phyloP scores from a whole-genome alignment of 2,797 vertebrate genomes.

The Pantherophis alleghaniensis region DNA sequence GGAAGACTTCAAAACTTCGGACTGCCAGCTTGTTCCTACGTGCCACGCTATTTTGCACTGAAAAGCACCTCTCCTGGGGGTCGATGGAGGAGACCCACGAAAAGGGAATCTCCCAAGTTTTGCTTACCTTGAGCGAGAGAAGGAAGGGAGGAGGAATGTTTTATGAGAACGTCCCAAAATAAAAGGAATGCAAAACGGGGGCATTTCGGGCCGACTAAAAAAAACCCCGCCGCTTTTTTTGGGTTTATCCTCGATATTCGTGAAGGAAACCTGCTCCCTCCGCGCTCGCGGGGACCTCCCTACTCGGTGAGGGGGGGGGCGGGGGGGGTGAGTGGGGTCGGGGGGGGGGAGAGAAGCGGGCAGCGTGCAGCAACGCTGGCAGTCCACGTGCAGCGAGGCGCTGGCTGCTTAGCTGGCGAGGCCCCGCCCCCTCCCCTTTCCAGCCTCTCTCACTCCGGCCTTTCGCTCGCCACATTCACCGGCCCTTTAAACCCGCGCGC shows the following conservation, averaged over 20 bases:
- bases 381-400: constrained; percentile 12
- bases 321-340: fast-evolving
- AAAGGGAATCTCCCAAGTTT: not conserved
- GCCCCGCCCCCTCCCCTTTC: too few relatives aligned
- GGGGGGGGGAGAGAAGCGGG: too few relatives aligned
- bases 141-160: not conserved
- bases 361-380: not conserved
- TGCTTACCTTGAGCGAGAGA: not conserved
- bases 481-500: constrained; percentile 48
- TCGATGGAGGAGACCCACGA: not conserved
- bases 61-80: too few relatives aligned
- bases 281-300: too few relatives aligned
- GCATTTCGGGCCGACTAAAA: too few relatives aligned
- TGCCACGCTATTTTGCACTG: not conserved
- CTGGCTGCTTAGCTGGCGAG: not conserved
- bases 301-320: too few relatives aligned
- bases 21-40: not conserved
- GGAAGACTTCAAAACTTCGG: not conserved
- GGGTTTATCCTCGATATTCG: not conserved
- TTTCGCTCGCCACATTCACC: not conserved
- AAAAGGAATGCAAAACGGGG: not conserved
- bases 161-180: not conserved
- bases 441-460: not conserved
- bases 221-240: not conserved
- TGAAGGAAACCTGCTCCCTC: too few relatives aligned